These are phyloP conservation scores for Drosophila takahashii DNA, from an alignment of 1,140 invertebrate species.

Conservation along the genomic window DNA sequence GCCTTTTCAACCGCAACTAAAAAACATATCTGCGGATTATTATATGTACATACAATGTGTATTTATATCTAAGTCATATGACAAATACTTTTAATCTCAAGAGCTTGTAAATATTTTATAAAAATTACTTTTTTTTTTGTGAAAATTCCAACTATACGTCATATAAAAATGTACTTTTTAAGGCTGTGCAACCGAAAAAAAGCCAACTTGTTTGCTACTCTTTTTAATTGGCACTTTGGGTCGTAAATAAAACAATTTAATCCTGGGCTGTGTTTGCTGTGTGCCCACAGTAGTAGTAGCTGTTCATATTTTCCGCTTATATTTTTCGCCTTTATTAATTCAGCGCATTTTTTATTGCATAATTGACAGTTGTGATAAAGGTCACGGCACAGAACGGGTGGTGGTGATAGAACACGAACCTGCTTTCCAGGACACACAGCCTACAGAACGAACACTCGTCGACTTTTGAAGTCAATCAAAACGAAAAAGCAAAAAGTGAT, in stretches of 20 bases:
- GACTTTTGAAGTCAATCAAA: constrained; percentile 10
- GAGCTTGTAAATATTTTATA: neutral
- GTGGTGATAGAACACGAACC: constrained; percentile 16
- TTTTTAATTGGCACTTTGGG: constrained; percentile 1
- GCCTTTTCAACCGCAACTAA: no score
- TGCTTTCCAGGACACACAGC: constrained; percentile 1
- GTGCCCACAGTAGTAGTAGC: no score
- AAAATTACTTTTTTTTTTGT: neutral
- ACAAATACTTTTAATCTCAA: neutral
- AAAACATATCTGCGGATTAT: no score
- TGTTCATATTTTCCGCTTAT: constrained; percentile 13
- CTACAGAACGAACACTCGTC: constrained; percentile 1
- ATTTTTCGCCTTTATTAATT: constrained; percentile 61
- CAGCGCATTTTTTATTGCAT: constrained; percentile 68
- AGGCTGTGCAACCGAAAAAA: neutral
- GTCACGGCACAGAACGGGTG: constrained; percentile 24
- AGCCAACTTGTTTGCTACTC: neutral
- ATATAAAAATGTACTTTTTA: neutral
- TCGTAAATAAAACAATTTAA: constrained; percentile 7
- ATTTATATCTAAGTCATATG: no score
- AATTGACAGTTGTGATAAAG: constrained; percentile 74
- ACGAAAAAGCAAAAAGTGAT: neutral
- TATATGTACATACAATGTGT: no score
- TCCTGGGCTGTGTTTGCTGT: neutral
- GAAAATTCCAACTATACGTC: neutral